phyloP scores from a whole-genome alignment of 2,888 invertebrate species.

The Drosophila pseudotakahashii region DNA sequence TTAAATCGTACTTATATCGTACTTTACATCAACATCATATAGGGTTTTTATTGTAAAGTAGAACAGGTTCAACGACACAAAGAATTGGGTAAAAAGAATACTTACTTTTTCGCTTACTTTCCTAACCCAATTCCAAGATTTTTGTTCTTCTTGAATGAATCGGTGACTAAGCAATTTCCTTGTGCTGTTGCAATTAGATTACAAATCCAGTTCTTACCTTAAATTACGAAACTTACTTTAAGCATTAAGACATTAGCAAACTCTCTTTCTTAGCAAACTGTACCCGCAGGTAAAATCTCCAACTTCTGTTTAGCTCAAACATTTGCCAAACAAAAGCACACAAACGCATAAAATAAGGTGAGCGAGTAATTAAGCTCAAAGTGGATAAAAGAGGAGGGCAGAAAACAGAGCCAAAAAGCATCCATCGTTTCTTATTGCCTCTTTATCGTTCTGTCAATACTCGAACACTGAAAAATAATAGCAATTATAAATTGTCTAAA shows the following conservation, averaged over 20 bases:
- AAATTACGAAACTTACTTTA: neutral
- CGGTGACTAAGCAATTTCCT: slow-evolving; percentile 8
- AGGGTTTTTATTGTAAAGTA: neutral
- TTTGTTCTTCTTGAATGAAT: slow-evolving; percentile 1
- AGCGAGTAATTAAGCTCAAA: slow-evolving; percentile 61
- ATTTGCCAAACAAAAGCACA: slow-evolving; percentile 49
- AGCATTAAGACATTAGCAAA: neutral
- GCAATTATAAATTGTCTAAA: too few species aligned
- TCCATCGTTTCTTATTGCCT: slow-evolving; percentile 18
- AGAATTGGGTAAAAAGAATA: slow-evolving; percentile 15
- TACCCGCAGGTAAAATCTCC: slow-evolving; percentile 31
- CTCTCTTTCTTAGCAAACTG: slow-evolving; percentile 19
- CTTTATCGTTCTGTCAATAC: slow-evolving; percentile 37
- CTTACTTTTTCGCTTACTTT: neutral
- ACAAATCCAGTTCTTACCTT: neutral
- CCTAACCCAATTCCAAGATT: slow-evolving; percentile 19
- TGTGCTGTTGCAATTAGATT: slow-evolving; percentile 6
- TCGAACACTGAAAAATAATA: neutral
- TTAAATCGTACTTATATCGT: neutral
- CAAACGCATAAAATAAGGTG: slow-evolving; percentile 40
- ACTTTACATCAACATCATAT: neutral
- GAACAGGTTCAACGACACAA: slow-evolving; percentile 16
- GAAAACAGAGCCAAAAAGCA: slow-evolving; percentile 27
- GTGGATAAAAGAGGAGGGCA: slow-evolving; percentile 23
- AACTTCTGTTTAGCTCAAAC: slow-evolving; percentile 30